A percentile compares a stretch with the other conserved stretches of the same genome.
phyloP scores from a whole-genome alignment of 2,888 invertebrate species.

The Ryuthela nishihirai region DNA sequence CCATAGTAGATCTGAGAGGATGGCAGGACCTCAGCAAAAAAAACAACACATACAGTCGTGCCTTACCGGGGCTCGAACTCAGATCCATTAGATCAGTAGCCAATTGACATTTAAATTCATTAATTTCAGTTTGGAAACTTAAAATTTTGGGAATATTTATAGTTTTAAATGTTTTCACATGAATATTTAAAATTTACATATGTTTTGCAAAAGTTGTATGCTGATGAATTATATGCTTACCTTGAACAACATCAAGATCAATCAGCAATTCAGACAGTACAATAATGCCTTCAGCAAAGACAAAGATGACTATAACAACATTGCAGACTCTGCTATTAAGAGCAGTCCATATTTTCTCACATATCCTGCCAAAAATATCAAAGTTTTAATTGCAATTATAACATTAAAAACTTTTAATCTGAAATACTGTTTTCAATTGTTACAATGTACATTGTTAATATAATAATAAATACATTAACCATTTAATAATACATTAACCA shows the following conservation, averaged over 20 bases:
- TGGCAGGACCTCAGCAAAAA: too few relatives aligned
- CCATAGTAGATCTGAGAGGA: too few relatives aligned
- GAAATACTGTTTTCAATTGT: not conserved
- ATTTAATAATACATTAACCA: not conserved
- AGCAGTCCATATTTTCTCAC: slow-evolving; percentile 41
- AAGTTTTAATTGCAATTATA: not conserved
- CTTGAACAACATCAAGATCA: slow-evolving; percentile 42
- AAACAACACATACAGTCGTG: too few relatives aligned
- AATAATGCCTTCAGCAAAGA: slow-evolving; percentile 39
- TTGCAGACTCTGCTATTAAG: slow-evolving; percentile 41
- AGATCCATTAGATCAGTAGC: too few relatives aligned
- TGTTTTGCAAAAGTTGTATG: too few relatives aligned
- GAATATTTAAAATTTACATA: too few relatives aligned
- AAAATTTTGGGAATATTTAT: too few relatives aligned
- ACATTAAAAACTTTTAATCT: not conserved
- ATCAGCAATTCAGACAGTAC: slow-evolving; percentile 41
- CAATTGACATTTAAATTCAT: too few relatives aligned
- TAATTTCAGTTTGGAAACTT: too few relatives aligned
- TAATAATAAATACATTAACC: not conserved
- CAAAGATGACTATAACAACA: slow-evolving; percentile 39
- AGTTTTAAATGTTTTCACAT: too few relatives aligned
- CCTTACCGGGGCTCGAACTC: too few relatives aligned
- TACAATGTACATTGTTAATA: not conserved
- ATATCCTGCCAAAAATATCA: slow-evolving; percentile 25
- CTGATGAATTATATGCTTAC: slow-evolving; percentile 33